Percentiles rank a stretch among this genome's conserved stretches.
Conservation (phyloP, 2,888 invertebrate species). For the Drosophila hamatofila region DNA sequence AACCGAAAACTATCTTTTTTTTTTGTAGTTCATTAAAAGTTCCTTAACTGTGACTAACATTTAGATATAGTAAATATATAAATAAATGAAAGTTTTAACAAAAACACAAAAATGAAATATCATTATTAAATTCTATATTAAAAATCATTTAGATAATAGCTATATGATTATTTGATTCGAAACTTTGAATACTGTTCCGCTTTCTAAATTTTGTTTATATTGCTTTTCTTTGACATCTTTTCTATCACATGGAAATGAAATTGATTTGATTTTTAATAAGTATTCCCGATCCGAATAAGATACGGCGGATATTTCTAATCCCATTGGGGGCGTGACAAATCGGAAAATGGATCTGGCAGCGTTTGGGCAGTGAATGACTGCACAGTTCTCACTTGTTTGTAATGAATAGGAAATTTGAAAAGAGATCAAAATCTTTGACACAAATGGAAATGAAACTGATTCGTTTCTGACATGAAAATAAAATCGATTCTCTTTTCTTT, state of each 20-base stretch:
- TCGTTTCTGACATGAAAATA: too few relatives aligned
- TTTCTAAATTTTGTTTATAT: not conserved
- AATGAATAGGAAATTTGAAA: too few relatives aligned
- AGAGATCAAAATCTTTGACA: too few relatives aligned
- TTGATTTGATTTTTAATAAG: too few relatives aligned
- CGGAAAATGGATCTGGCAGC: too few relatives aligned
- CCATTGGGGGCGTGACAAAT: too few relatives aligned
- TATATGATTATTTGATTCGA: not conserved
- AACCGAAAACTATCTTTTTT: not conserved
- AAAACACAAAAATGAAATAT: not conserved
- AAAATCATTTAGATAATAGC: not conserved
- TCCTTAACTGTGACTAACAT: not conserved
- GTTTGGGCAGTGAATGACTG: too few relatives aligned
- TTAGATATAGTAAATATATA: not conserved
- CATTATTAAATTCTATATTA: not conserved
- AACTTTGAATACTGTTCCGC: not conserved
- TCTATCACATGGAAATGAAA: not conserved
- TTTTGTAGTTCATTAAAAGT: not conserved
- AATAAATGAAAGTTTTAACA: not conserved
- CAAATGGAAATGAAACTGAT: not conserved
- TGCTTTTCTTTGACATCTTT: not conserved
- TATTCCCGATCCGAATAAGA: too few relatives aligned
- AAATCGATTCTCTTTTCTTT: too few relatives aligned
- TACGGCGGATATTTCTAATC: too few relatives aligned
- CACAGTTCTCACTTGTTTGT: too few relatives aligned